Evolutionary conservation across 1,140 invertebrate species (phyloP).

Genomic region (Vollenhovia emeryi): DNA sequence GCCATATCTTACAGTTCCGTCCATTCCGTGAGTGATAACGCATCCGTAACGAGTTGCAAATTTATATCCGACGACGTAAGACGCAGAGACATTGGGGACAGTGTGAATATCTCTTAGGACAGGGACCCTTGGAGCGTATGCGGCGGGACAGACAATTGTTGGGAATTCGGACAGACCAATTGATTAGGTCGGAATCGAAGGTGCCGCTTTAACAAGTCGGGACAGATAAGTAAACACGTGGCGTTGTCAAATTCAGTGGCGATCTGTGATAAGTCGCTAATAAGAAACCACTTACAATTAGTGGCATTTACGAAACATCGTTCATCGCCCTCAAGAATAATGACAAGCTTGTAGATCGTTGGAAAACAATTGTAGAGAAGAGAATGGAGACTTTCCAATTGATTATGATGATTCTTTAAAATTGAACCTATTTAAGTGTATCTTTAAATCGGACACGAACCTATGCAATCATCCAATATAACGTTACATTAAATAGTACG

Average conservation of each 20-base stretch:
- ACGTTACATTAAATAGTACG: not conserved
- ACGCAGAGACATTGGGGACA: not conserved
- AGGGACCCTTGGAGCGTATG: not conserved
- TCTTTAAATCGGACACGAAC: too few relatives aligned
- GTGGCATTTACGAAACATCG: not conserved
- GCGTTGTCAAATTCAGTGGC: not conserved
- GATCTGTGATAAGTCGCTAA: not conserved
- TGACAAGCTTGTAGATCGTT: too few relatives aligned
- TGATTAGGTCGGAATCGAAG: not conserved
- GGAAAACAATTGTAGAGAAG: too few relatives aligned
- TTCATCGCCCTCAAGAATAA: not conserved
- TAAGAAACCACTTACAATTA: not conserved
- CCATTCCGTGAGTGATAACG: constrained; percentile 1
- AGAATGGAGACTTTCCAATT: too few relatives aligned
- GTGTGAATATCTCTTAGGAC: not conserved
- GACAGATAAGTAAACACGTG: not conserved
- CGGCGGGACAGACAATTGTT: not conserved
- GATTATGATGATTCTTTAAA: too few relatives aligned
- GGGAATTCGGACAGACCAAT: not conserved
- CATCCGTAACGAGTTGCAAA: constrained; percentile 11
- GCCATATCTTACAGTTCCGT: constrained; percentile 23
- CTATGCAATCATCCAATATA: too few relatives aligned
- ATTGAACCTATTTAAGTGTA: too few relatives aligned
- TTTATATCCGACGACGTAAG: not conserved
- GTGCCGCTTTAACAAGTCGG: not conserved